Percentiles rank a stretch among this genome's conserved stretches.
phyloP scores from a whole-genome alignment of 2,797 vertebrate genomes.

The Rhynchotus rufescens region DNA sequence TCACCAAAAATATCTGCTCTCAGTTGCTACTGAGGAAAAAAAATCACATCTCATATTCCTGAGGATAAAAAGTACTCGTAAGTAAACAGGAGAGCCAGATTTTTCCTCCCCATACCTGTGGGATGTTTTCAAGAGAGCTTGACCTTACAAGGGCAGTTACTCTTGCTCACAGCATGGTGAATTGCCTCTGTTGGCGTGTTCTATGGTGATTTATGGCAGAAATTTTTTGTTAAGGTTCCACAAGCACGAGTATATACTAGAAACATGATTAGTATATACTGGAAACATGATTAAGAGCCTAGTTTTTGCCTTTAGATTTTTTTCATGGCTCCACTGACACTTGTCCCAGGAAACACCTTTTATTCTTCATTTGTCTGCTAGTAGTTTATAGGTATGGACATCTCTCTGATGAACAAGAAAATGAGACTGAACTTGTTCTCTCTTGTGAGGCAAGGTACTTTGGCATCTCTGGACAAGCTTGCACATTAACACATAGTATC shows the following conservation, averaged over 20 bases:
- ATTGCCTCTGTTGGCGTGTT: background rate
- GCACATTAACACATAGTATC: background rate
- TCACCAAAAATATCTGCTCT: background rate
- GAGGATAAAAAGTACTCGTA: background rate
- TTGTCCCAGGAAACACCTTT: background rate
- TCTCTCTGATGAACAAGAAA: background rate
- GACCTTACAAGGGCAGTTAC: background rate
- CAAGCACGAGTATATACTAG: background rate
- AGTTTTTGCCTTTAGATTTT: background rate
- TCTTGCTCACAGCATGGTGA: background rate
- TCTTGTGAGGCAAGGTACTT: background rate
- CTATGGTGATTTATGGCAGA: background rate
- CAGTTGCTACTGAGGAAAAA: background rate
- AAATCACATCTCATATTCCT: background rate
- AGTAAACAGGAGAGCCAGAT: background rate
- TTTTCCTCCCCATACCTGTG: accelerated
- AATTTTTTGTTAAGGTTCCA: background rate
- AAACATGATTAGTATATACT: background rate
- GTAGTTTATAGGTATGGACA: background rate
- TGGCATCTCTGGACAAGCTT: background rate
- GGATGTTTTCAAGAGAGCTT: background rate
- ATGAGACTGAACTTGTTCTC: background rate
- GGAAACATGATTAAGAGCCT: background rate
- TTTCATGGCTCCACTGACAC: background rate
- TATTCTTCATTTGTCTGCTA: background rate